Evolutionary conservation across 2,797 vertebrate genomes (phyloP), one percentile per base, ranked within the genome.

Genomic region (Spinibarbus caldwelli): DNA sequence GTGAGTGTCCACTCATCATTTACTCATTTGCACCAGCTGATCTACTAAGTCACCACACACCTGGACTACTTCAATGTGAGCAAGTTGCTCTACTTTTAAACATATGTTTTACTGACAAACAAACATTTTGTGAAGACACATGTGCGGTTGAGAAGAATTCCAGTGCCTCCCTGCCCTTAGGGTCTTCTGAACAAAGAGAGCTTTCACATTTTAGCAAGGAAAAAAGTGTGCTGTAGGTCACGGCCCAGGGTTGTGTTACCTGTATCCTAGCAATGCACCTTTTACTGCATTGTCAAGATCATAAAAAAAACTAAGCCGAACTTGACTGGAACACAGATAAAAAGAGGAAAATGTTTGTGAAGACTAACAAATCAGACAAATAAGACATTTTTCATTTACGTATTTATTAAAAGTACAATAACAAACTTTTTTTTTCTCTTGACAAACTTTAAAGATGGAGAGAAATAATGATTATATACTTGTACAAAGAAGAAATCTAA

Each of bases 391-490:
- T 17, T 88, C 43, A 78, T 85, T 87, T 72, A 78, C 52, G 23
- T 86, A 77, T 91, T 90, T 89, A 90, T 88, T 90, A 87, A 79
- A 89, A 88, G 88, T 92, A 78, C 91, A 91, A 90, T 87, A 91
- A 92, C 90, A 92, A 92, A 91, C 92, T 91, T 89, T 87, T 91
- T 91, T 91, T 91, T 92, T 91, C 49, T 45, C n/a, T 38, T 86
- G 9, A 76, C 80, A 82, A 91, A 91, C 87, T 88, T 91, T 92
- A 92, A 87, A 90, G 89, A 88, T 85, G 89, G 87, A 90, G 86
- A 90, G 87, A 89, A 89, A 93, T 72, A 89, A 91, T 78, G 86
- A 87, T 89, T 89, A 91, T 88, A 86, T 73, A 80, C 79, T 71
- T 80, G n/a, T 73, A 88, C 54, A 79, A 54, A 87, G 54, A 68